phyloP scores from a whole-genome alignment of 1,140 invertebrate species.

The Akabosia matsudoensis region DNA sequence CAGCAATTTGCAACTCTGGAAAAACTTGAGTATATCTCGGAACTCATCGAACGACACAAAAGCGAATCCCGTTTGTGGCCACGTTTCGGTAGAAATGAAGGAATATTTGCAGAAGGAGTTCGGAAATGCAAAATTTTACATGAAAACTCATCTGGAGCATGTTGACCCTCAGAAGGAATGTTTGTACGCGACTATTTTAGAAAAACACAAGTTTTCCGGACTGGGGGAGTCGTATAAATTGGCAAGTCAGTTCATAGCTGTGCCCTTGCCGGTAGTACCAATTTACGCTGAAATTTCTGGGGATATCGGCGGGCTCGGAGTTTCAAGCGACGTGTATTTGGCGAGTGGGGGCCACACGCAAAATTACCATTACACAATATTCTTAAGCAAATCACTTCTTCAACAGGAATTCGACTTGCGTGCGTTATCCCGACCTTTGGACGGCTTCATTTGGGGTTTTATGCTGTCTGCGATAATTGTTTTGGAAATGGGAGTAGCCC shows the following conservation, averaged over 20 bases:
- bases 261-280: background rate
- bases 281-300: background rate
- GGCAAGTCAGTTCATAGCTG: background rate
- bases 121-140: background rate
- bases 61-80: background rate
- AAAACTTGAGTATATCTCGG: background rate
- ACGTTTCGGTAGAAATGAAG: background rate
- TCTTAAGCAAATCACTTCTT: background rate
- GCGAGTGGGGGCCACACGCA: background rate
- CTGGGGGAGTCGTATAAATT: background rate
- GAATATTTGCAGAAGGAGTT: background rate
- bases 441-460: background rate
- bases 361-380: background rate
- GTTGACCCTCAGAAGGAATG: background rate
- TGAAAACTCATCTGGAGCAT: background rate
- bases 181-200: background rate
- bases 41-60: background rate
- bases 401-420: background rate
- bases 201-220: background rate
- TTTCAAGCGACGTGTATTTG: background rate
- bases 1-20: background rate
- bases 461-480: background rate
- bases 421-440: background rate
- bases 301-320: background rate
- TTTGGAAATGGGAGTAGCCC: background rate